Base-by-base conservation (phyloP, 2,888 invertebrate genomes). In the Eupeodes luniger region DNA sequence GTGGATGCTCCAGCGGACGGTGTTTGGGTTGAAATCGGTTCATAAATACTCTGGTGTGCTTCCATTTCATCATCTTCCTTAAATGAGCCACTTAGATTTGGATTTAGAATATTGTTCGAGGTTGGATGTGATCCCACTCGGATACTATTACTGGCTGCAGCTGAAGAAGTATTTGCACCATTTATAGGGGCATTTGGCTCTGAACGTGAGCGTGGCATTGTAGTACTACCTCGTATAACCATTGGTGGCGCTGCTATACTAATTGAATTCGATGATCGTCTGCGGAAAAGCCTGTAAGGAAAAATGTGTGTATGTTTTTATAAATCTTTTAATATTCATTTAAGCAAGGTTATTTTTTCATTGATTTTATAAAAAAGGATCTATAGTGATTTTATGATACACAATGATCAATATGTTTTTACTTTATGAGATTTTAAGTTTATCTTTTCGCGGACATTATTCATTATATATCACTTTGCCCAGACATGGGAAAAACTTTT, bases 31-130 rank as follows among this genome's bases (percentile, higher is more conserved):
- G 91, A 90, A 81, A 92, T 91, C 10, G 93, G 93, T 91, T 93
- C 93, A 82, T 93, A 93, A 82, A 93, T 93, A 57, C 92, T 92
- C 74, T 91, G 93, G 88, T 92, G 91, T 64, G 92, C 92, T 85
- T 91, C 88, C 66, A 89, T 72, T 51, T 89, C 89, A 64, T 87
- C 89, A 81, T 91, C 92, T 80, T 92, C 93, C 88, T 92, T 92
- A 83, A 94, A 93, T 61, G 93, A 93, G 81, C 93, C 94, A 90
- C 93, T 92, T 91, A 93, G 92, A 92, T 94, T 93, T 91, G 93
- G 92, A 91, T 94, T 94, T 67, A 94, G 91, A 88, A 94, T 92
- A 90, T 94, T 94, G 90, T 94, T 94, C 67, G 94, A 93, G 4
- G 90, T 74, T 72, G 89, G 78, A 11, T 72, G 85, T 51, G 86